A percentile compares a stretch with the other conserved stretches of the same genome.
Evolutionary conservation across 2,888 invertebrate species (phyloP).

Genomic region (Sabellastarte sp.): DNA sequence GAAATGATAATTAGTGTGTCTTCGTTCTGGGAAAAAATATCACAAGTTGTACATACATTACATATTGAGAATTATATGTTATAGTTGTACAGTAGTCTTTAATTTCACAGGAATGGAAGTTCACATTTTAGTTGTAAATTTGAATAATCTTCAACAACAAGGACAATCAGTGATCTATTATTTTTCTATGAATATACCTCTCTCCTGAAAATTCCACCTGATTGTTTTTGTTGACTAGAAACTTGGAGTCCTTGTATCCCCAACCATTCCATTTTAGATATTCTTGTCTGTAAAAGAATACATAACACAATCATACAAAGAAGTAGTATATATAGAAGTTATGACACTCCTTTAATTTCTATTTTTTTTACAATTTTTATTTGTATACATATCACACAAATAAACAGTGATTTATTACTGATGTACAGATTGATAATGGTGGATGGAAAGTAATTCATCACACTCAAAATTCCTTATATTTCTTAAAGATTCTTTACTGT

Average conservation of each 20-base stretch:
- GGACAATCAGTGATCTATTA: background rate
- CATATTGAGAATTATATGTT: no score
- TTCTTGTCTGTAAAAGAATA: constrained; percentile 75
- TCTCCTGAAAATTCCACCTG: constrained; percentile 80
- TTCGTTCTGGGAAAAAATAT: no score
- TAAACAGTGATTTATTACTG: no score
- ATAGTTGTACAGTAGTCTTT: background rate
- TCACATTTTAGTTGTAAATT: no score
- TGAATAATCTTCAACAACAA: no score
- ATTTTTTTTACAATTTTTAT: constrained; percentile 1
- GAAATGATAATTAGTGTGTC: no score
- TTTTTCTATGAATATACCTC: constrained; percentile 65
- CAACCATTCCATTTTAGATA: constrained; percentile 98
- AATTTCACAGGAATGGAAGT: no score
- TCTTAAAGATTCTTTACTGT: no score
- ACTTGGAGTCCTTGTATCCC: constrained; percentile 97
- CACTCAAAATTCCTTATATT: no score
- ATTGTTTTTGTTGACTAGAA: constrained; percentile 67
- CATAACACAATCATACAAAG: background rate
- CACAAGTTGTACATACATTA: no score
- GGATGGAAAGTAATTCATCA: no score
- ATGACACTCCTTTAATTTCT: background rate
- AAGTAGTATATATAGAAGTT: background rate
- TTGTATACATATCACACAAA: background rate
- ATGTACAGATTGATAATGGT: no score